Conservation (phyloP, 2,797 vertebrate genomes). For the Petrocephalus schoutedeni region DNA sequence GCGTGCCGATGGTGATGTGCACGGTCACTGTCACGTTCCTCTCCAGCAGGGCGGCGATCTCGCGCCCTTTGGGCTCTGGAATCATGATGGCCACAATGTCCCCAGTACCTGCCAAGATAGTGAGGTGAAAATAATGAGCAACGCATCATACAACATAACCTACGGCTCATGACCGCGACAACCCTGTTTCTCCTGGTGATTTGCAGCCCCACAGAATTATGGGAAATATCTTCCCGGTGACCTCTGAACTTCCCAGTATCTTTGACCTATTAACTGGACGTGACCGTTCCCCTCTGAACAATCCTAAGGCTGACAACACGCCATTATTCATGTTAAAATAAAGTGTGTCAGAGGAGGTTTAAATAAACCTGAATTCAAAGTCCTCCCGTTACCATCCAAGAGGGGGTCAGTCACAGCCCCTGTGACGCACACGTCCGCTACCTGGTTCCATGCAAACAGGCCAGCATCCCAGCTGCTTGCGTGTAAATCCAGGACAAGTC, state of each 20-base stretch:
- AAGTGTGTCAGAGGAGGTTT: neutral
- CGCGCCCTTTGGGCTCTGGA: slow-evolving; percentile 86
- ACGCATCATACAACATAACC: neutral
- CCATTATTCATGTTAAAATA: neutral
- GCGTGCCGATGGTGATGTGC: slow-evolving; percentile 91
- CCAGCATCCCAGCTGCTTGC: neutral
- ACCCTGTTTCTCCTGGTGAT: neutral
- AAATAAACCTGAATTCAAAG: slow-evolving; percentile 1
- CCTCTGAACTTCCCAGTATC: neutral
- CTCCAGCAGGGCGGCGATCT: slow-evolving; percentile 82
- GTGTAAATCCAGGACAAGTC: neutral
- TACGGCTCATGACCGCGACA: neutral
- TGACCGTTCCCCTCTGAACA: neutral
- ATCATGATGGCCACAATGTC: slow-evolving; percentile 96
- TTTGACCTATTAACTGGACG: neutral
- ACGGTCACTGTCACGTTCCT: slow-evolving; percentile 74
- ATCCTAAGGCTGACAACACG: neutral
- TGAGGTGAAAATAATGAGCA: neutral
- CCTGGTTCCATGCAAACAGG: neutral
- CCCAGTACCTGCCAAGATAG: slow-evolving; percentile 86
- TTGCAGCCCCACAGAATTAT: neutral
- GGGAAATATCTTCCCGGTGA: neutral
- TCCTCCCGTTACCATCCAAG: neutral
- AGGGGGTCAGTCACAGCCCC: neutral
- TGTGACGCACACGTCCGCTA: neutral